phyloP scores from a whole-genome alignment of 2,113 vertebrate genomes.

The Cynoglossus semilaevis region DNA sequence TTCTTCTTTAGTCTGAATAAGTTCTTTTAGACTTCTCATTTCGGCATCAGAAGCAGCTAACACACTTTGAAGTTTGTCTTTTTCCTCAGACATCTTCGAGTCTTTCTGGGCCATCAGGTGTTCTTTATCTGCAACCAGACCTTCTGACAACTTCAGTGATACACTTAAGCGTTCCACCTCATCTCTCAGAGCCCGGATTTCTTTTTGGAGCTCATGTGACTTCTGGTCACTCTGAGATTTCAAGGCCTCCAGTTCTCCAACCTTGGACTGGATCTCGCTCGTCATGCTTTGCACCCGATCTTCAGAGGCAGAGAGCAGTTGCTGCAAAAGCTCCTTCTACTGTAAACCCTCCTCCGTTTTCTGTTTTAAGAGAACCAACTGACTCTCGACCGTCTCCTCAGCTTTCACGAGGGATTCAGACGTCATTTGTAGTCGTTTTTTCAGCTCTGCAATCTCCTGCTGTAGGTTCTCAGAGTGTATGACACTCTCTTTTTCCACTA shows the following conservation, averaged over 20 bases:
- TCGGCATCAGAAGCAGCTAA: constrained; percentile 31
- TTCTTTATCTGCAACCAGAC: constrained; percentile 53
- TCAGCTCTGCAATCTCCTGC: constrained; percentile 56
- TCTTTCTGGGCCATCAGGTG: constrained; percentile 39
- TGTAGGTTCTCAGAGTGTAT: constrained; percentile 25
- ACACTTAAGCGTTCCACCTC: constrained; percentile 30
- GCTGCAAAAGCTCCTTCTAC: not conserved
- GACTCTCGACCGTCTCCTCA: constrained; percentile 31
- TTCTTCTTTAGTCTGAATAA: constrained; percentile 73
- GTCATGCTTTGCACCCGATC: not conserved
- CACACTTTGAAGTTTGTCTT: constrained; percentile 6
- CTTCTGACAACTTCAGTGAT: constrained; percentile 20
- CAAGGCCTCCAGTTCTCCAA: not conserved
- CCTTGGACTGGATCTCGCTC: constrained; percentile 29
- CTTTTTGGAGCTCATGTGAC: constrained; percentile 27
- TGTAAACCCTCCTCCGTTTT: constrained; percentile 36
- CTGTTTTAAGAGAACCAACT: not conserved
- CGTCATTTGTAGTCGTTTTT: constrained; percentile 56
- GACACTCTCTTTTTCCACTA: constrained; percentile 53
- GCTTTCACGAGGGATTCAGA: constrained; percentile 41
- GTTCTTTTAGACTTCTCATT: constrained; percentile 48
- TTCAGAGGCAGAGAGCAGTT: not conserved
- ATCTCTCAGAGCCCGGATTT: constrained; percentile 36
- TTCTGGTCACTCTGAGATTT: constrained; percentile 22
- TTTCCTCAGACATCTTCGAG: constrained; percentile 40